Evolutionary conservation across 2,888 invertebrate species (phyloP).

Genomic region (Ephialtes manifestator): DNA sequence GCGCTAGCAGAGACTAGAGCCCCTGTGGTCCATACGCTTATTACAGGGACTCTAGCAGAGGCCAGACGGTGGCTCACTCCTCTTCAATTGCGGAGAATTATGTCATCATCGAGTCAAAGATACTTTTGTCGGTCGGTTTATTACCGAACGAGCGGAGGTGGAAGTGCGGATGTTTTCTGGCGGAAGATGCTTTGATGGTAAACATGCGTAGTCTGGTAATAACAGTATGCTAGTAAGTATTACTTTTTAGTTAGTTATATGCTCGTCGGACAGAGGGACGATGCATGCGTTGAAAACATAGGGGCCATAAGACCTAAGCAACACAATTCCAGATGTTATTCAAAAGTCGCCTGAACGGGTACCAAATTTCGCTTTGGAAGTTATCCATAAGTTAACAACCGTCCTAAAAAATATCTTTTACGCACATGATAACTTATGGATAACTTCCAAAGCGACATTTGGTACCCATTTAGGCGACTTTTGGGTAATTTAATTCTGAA

Average conservation of each 20-base stretch:
- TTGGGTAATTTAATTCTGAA: no score
- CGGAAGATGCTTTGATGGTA: not conserved
- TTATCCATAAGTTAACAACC: no score
- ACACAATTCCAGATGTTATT: no score
- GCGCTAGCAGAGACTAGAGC: conserved; percentile 61
- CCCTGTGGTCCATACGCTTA: no score
- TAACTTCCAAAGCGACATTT: no score
- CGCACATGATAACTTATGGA: no score
- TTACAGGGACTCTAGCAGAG: no score
- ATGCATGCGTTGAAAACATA: not conserved
- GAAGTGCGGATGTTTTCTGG: not conserved
- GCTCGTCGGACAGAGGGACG: not conserved
- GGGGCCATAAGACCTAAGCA: no score
- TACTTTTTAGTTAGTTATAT: not conserved
- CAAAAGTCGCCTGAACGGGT: no score
- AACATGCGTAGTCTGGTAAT: not conserved
- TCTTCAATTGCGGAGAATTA: not conserved
- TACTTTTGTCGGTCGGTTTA: not conserved
- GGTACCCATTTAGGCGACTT: no score
- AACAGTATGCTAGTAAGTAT: not conserved
- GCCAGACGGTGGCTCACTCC: conserved; percentile 45
- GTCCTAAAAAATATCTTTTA: no score
- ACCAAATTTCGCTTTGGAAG: no score
- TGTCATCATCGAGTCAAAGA: not conserved
- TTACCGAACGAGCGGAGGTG: conserved; percentile 6